These are phyloP conservation scores for Aphodius sticticus DNA, from an alignment of 2,888 invertebrate species.

Conservation along the genomic window DNA sequence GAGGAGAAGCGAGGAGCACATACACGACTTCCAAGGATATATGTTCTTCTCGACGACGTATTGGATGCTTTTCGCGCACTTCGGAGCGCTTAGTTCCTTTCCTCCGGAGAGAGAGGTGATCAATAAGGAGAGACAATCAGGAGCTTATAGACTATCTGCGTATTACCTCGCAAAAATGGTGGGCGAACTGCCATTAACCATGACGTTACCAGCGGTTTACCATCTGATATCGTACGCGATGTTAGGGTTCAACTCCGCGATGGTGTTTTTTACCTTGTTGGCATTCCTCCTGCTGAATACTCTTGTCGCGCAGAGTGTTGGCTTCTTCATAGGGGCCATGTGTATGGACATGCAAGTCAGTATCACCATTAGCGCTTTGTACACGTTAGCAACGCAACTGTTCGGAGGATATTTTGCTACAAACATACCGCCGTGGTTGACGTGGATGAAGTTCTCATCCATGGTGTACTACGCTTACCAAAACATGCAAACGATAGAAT, in stretches of 20 bases:
- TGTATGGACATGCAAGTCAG: slow-evolving; percentile 81
- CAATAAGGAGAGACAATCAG: slow-evolving; percentile 79
- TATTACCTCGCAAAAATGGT: slow-evolving; percentile 85
- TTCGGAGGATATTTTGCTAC: slow-evolving; percentile 80
- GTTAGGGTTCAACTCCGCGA: slow-evolving; percentile 70
- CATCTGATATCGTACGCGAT: slow-evolving; percentile 80
- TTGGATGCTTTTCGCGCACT: slow-evolving; percentile 83
- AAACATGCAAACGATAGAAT: slow-evolving; percentile 82
- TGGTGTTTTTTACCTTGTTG: slow-evolving; percentile 74
- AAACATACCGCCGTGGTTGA: slow-evolving; percentile 75
- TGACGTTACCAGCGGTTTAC: slow-evolving; percentile 78
- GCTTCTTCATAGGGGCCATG: slow-evolving; percentile 80
- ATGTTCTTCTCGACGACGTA: slow-evolving; percentile 85
- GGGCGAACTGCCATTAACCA: slow-evolving; percentile 78
- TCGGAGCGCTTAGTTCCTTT: slow-evolving; percentile 81
- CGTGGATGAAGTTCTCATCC: slow-evolving; percentile 78
- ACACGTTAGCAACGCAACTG: slow-evolving; percentile 78
- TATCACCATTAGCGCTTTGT: slow-evolving; percentile 78
- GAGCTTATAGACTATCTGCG: slow-evolving; percentile 80
- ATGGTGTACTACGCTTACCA: slow-evolving; percentile 84
- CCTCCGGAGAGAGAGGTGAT: slow-evolving; percentile 82
- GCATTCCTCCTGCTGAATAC: slow-evolving; percentile 75
- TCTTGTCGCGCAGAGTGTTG: slow-evolving; percentile 79
- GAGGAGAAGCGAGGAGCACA: slow-evolving; percentile 75
- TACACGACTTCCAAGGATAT: slow-evolving; percentile 83